Evolutionary conservation across 2,888 invertebrate species (phyloP), one percentile per base, ranked within the genome.

Genomic region (Hydraecia micacea): DNA sequence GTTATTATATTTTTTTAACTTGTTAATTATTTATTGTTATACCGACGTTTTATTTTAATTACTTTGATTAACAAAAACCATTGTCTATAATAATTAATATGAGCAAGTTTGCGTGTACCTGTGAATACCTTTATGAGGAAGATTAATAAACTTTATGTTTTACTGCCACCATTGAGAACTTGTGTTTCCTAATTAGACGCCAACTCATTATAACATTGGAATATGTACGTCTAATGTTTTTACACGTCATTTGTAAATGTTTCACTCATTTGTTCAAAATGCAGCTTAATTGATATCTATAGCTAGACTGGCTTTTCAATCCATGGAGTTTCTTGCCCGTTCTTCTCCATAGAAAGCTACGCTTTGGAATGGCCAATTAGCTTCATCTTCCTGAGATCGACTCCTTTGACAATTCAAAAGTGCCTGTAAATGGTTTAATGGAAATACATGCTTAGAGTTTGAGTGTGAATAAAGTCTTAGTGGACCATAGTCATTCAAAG

Each of bases 111-210:
- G 39, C 58, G 28, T 69, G 49, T 73, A 66, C 36, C 62, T 62
- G 28, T 58, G 42, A 75, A 73, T 60, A 68, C 9, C 15, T 55
- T 72, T 28, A 77, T 77, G 46, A 81, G 89, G 86, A 86, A 87
- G 76, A 84, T 79, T 73, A 79, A 86, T 89, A 88, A 87, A 86
- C 25, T 68, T 55, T 60, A 75, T 71, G 77, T 80, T 88, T 87
- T 83, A 89, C 86, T 68, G 60, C 32, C 62, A 60, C 21, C 49
- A 58, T 75, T 80, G 66, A 82, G 62, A 79, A 66, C 32, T 68
- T 69, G 68, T 79, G 55, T 73, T 77, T 82, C 69, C 68, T 83
- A 88, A 87, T 84, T 65, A 85, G 42, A 69, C 58, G 18, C n/a
- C 13, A 18, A 73, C 15, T 73, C 32, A 21, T 77, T 78, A 70